Evolutionary conservation across 2,113 vertebrate species (phyloP).

Genomic region (Xiphias gladius): DNA sequence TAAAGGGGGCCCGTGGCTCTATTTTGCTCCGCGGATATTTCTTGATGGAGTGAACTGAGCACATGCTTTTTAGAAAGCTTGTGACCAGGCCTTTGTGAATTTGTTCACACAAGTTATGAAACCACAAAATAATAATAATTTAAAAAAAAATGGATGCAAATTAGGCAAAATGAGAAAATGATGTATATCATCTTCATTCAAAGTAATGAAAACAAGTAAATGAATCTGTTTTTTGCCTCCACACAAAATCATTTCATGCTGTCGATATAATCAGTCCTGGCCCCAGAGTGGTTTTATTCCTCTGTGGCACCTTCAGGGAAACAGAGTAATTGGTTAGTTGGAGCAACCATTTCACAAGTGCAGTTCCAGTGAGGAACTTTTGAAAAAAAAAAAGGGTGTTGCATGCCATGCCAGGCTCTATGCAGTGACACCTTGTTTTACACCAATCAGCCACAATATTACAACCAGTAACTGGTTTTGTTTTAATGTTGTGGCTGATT

Average conservation of each 20-base stretch:
- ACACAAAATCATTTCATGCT: constrained; percentile 54
- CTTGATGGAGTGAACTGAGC: no score
- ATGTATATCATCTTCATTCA: constrained; percentile 65
- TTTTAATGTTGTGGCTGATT: background rate
- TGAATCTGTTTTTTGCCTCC: constrained; percentile 49
- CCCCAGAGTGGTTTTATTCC: constrained; percentile 56
- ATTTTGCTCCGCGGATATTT: no score
- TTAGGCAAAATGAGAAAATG: constrained; percentile 64
- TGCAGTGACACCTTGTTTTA: background rate
- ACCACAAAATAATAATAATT: constrained; percentile 38
- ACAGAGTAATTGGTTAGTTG: constrained; percentile 58
- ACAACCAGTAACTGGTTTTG: no score
- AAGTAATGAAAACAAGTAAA: constrained; percentile 60
- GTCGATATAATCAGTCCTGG: constrained; percentile 62
- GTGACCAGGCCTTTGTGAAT: constrained; percentile 18
- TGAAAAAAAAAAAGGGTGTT: background rate
- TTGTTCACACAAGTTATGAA: constrained; percentile 36
- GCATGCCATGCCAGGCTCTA: background rate
- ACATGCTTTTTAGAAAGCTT: constrained; percentile 36
- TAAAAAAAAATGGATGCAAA: constrained; percentile 42
- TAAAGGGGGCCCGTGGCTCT: background rate
- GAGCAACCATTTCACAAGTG: constrained; percentile 33
- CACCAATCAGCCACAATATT: no score
- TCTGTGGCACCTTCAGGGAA: constrained; percentile 68
- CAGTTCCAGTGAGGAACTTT: constrained; percentile 4